These are phyloP conservation scores for Platycnemis pennipes DNA, from an alignment of 2,888 invertebrate species.

Conservation along the genomic window DNA sequence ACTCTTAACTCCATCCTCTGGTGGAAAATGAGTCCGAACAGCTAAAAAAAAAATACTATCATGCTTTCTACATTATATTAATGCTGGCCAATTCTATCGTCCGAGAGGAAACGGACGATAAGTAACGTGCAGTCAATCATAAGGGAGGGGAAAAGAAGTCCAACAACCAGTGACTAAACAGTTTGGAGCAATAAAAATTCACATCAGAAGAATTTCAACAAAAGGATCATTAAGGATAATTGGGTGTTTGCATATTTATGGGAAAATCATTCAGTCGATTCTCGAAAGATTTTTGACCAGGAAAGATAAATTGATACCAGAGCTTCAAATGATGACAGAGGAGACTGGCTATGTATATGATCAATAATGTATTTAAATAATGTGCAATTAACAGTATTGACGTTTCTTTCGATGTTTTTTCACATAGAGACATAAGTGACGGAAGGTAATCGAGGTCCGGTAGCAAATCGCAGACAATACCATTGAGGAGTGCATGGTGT, in stretches of 20 bases:
- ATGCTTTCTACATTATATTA: neutral
- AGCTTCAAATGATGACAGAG: neutral
- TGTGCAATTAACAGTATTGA: neutral
- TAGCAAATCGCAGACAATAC: neutral
- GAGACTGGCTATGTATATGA: neutral
- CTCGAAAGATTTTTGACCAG: neutral
- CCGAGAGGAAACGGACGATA: neutral
- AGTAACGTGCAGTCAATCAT: neutral
- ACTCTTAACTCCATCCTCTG: neutral
- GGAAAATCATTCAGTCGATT: neutral
- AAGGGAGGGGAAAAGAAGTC: neutral
- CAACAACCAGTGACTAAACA: neutral
- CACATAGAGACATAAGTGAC: neutral
- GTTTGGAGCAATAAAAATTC: neutral
- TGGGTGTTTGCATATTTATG: constrained; percentile 9
- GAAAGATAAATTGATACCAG: neutral
- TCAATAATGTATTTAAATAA: neutral
- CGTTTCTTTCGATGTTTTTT: neutral
- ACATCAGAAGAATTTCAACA: neutral
- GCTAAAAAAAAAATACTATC: neutral
- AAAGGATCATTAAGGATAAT: neutral
- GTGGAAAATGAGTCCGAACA: neutral
- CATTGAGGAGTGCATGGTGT: neutral
- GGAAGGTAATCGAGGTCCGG: neutral
- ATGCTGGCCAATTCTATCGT: neutral